These are phyloP conservation scores for Platalea minor DNA, from an alignment of 2,797 vertebrate species.

Conservation along the genomic window DNA sequence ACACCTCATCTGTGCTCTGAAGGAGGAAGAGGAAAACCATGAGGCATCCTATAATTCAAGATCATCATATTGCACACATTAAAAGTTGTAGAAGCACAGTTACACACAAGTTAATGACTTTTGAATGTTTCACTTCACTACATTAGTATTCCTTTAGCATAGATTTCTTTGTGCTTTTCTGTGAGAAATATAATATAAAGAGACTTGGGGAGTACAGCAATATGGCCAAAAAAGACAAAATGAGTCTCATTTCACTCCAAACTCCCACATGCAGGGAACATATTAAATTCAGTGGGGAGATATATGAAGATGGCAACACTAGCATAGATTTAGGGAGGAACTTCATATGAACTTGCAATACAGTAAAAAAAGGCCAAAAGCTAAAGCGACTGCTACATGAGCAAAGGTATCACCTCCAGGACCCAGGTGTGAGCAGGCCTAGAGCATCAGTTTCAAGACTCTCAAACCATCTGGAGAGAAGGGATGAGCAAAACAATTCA, in stretches of 20 bases:
- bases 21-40: conserved; percentile 1
- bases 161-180: conserved; percentile 38
- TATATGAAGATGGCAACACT: neutral
- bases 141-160: conserved; percentile 59
- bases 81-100: conserved; percentile 32
- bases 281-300: conserved; percentile 20
- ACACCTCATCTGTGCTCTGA: neutral
- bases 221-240: conserved; percentile 56
- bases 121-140: conserved; percentile 32
- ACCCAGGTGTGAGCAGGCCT: neutral
- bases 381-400: neutral
- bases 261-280: conserved; percentile 34
- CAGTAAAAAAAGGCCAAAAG: neutral
- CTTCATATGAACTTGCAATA: neutral
- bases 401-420: neutral
- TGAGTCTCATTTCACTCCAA: conserved; percentile 42
- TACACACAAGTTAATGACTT: conserved; percentile 53
- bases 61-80: conserved; percentile 3
- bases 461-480: neutral
- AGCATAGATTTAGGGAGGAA: neutral
- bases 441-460: neutral
- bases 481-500: neutral
- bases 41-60: conserved; percentile 22
- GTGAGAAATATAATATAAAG: conserved; percentile 48
- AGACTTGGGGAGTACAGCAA: conserved; percentile 52